Evolutionary conservation across 2,113 vertebrate species (phyloP).

Genomic region (Saccopteryx leptura): DNA sequence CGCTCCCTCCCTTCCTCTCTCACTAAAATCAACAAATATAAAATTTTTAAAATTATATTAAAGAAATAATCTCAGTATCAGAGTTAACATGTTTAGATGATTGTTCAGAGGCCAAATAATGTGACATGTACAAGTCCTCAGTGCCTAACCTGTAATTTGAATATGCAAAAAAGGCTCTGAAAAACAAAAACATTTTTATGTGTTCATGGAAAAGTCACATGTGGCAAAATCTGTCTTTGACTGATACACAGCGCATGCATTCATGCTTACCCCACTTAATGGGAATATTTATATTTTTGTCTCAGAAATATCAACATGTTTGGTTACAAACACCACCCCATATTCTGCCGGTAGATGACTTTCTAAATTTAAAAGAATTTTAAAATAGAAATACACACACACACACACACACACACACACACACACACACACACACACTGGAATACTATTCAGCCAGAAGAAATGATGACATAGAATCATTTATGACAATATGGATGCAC

Average conservation of each 20-base stretch:
- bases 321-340: not conserved
- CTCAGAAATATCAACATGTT: not conserved
- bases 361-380: not conserved
- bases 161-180: not conserved
- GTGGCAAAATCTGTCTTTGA: not conserved
- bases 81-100: not conserved
- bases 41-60: not conserved
- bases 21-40: too few species aligned
- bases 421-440: too few species aligned
- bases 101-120: fast-evolving
- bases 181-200: not conserved
- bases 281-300: not conserved
- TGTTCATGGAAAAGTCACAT: not conserved
- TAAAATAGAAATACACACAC: too few species aligned
- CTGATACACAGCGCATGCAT: not conserved
- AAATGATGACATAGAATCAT: too few species aligned
- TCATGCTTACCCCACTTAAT: not conserved
- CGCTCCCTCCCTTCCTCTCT: too few species aligned
- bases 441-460: too few species aligned
- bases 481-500: too few species aligned
- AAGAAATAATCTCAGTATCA: not conserved
- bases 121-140: fast-evolving
- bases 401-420: too few species aligned
- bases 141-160: not conserved
- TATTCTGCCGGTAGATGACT: not conserved